Evolutionary conservation across 2,888 invertebrate genomes (phyloP).

Genomic region (Onthophagus sagittarius): DNA sequence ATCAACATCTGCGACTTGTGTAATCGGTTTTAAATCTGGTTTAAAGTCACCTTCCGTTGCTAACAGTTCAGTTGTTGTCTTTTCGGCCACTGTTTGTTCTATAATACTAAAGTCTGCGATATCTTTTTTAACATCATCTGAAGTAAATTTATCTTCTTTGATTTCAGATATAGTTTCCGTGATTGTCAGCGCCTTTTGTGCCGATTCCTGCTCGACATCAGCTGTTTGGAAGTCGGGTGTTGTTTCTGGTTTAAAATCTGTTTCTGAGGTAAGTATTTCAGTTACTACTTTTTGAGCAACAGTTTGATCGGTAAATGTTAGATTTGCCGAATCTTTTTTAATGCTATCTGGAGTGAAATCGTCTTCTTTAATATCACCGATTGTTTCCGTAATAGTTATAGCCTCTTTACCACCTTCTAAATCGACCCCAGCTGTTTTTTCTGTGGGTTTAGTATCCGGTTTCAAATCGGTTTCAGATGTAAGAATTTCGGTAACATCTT

Average conservation of each 20-base stretch:
- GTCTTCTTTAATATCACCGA: slow-evolving; percentile 41
- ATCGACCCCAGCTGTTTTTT: slow-evolving; percentile 15
- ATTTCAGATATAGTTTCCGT: slow-evolving; percentile 40
- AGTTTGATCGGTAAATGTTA: slow-evolving; percentile 28
- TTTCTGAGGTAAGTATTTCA: slow-evolving; percentile 24
- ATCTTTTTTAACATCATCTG: slow-evolving; percentile 33
- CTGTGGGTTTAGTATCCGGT: slow-evolving; percentile 15
- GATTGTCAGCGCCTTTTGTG: slow-evolving; percentile 31
- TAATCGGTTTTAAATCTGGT: slow-evolving; percentile 34
- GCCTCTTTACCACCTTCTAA: slow-evolving; percentile 28
- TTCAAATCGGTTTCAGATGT: slow-evolving; percentile 11
- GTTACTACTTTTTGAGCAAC: slow-evolving; percentile 28
- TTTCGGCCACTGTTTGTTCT: slow-evolving; percentile 29
- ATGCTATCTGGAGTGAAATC: slow-evolving; percentile 36
- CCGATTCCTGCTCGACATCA: slow-evolving; percentile 21
- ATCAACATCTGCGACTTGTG: slow-evolving; percentile 35
- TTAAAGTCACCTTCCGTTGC: slow-evolving; percentile 29
- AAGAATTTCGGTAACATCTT: slow-evolving; percentile 23
- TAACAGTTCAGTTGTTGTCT: slow-evolving; percentile 26
- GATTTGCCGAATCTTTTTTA: slow-evolving; percentile 35
- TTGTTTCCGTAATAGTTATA: slow-evolving; percentile 36
- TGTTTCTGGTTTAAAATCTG: slow-evolving; percentile 19
- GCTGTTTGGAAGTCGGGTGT: slow-evolving; percentile 15
- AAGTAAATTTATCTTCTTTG: slow-evolving; percentile 39
- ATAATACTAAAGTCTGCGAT: slow-evolving; percentile 33